Percentiles rank a stretch among this genome's conserved stretches.
Evolutionary conservation across 1,140 invertebrate genomes (phyloP).

Genomic region (Oncopeltus fasciatus): DNA sequence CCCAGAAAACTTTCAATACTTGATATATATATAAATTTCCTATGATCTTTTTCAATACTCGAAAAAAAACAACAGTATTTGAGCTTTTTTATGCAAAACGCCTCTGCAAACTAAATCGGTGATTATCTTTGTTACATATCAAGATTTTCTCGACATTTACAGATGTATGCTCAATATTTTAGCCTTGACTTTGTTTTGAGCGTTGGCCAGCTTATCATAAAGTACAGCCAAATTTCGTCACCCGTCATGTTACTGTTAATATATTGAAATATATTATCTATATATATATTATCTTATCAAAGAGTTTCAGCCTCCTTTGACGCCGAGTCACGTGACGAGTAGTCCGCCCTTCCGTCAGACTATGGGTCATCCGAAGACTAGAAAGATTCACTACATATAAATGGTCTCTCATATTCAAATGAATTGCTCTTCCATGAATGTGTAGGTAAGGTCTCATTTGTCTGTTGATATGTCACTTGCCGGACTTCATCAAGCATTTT

Average conservation of each 20-base stretch:
- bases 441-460: too few relatives aligned
- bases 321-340: background rate
- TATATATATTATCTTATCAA: background rate
- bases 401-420: background rate
- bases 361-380: background rate
- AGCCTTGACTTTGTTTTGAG: background rate
- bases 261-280: too few relatives aligned
- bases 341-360: background rate
- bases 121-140: background rate
- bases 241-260: background rate
- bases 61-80: too few relatives aligned
- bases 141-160: background rate
- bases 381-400: background rate
- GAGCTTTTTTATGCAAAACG: too few relatives aligned
- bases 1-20: too few relatives aligned
- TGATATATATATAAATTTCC: too few relatives aligned
- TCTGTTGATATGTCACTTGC: background rate
- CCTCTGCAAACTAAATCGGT: too few relatives aligned
- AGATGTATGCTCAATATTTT: background rate
- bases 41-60: too few relatives aligned
- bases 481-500: background rate
- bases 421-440: background rate
- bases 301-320: background rate
- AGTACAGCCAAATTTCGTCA: background rate
- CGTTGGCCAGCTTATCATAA: background rate